Conservation (phyloP, 2,113 vertebrate species). For the Scortum barcoo region DNA sequence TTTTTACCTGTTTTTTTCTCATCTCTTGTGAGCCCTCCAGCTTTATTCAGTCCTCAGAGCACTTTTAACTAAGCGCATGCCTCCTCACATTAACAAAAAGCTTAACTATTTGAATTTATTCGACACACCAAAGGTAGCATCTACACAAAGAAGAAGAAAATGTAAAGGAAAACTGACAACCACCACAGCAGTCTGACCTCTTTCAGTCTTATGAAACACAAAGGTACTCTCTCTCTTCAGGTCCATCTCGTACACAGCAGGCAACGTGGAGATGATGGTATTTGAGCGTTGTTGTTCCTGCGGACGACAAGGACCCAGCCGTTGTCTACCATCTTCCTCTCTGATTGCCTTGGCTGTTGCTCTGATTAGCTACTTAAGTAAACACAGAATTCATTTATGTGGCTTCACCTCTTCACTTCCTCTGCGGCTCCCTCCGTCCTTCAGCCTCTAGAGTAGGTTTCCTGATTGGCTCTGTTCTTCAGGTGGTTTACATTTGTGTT, state of each 20-base stretch:
- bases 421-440: background rate
- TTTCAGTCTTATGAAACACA: constrained; percentile 2
- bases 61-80: background rate
- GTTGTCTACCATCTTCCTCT: background rate
- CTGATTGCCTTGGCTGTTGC: constrained; percentile 20
- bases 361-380: constrained; percentile 59
- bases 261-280: background rate
- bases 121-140: background rate
- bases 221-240: background rate
- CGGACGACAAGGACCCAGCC: background rate
- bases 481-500: background rate
- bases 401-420: constrained; percentile 7
- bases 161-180: background rate
- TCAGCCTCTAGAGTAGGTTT: background rate
- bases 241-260: constrained; percentile 25
- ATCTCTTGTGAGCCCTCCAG: background rate
- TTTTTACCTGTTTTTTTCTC: background rate
- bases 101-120: background rate
- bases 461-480: constrained; percentile 15
- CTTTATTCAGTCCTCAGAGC: background rate
- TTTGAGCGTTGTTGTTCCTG: background rate
- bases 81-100: constrained; percentile 3
- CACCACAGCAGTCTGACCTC: background rate
- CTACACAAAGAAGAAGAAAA: too few species aligned
- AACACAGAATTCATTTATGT: constrained; percentile 48